These are phyloP conservation scores for Hydriomena furcata DNA, from an alignment of 2,888 invertebrate species.

Conservation along the genomic window DNA sequence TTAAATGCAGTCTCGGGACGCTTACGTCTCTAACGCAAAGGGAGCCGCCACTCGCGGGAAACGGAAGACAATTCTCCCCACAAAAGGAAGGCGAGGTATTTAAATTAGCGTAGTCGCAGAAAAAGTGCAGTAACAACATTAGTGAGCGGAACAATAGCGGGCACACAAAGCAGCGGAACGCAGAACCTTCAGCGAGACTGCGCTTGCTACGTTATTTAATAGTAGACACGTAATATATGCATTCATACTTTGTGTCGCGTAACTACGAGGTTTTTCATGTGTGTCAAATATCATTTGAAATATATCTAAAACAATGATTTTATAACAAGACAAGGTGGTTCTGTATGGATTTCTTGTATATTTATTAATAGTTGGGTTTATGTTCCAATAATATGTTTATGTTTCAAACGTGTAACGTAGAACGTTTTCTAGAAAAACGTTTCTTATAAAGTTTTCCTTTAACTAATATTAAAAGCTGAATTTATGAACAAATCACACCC, in stretches of 20 bases:
- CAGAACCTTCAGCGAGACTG: constrained; percentile 51
- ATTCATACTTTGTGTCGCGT: constrained; percentile 5
- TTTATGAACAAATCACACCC: constrained; percentile 22
- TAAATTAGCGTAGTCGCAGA: constrained; percentile 81
- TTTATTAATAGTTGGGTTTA: no score
- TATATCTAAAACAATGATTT: neutral
- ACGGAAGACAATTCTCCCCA: constrained; percentile 80
- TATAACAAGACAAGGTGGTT: no score
- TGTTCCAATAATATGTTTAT: no score
- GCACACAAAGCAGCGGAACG: constrained; percentile 70
- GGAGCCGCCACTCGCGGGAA: constrained; percentile 75
- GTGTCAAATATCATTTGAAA: neutral
- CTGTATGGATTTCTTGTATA: no score
- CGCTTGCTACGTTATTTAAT: constrained; percentile 37
- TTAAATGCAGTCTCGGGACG: constrained; percentile 81
- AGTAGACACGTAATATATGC: constrained; percentile 26
- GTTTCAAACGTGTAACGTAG: no score
- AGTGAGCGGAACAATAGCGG: constrained; percentile 76
- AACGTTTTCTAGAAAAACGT: no score
- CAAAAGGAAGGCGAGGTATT: constrained; percentile 81
- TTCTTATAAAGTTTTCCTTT: constrained; percentile 6
- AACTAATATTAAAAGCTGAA: constrained; percentile 15
- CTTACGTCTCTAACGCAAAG: constrained; percentile 79
- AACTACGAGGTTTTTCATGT: neutral
- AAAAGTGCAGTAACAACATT: constrained; percentile 84